Evolutionary conservation across 2,113 vertebrate genomes (phyloP).

Genomic region (Amblyornis subalaris): DNA sequence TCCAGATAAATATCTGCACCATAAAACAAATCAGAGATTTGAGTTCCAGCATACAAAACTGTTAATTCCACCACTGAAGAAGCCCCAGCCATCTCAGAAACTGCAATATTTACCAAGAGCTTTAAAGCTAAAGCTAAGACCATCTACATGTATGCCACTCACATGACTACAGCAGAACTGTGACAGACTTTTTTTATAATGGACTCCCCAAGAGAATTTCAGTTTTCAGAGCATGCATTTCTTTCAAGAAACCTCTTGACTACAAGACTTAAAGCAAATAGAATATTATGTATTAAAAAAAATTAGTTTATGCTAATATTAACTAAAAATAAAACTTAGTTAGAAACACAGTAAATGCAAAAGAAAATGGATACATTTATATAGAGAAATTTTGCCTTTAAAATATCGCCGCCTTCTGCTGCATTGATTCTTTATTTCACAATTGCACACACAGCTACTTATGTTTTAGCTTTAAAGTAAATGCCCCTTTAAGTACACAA

Average conservation of each 20-base stretch:
- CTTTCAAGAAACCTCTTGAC: background rate
- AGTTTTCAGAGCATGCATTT: background rate
- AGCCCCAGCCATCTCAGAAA: background rate
- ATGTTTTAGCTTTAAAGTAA: background rate
- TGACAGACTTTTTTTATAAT: background rate
- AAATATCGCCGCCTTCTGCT: background rate
- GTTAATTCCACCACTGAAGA: background rate
- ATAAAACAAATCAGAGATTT: background rate
- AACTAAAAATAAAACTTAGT: background rate
- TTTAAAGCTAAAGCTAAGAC: background rate
- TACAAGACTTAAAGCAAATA: background rate
- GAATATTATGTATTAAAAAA: background rate
- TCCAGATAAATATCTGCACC: background rate
- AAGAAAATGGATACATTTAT: background rate
- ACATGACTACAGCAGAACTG: background rate
- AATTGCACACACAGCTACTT: background rate
- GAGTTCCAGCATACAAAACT: background rate
- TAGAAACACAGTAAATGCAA: background rate
- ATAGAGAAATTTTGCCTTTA: background rate
- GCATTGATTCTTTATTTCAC: background rate
- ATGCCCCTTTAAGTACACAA: background rate
- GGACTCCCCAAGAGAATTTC: background rate
- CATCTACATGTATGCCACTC: background rate
- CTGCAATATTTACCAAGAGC: background rate
- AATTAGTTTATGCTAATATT: background rate